phyloP scores from a whole-genome alignment of 2,888 invertebrate species.

The Unio delphinus region DNA sequence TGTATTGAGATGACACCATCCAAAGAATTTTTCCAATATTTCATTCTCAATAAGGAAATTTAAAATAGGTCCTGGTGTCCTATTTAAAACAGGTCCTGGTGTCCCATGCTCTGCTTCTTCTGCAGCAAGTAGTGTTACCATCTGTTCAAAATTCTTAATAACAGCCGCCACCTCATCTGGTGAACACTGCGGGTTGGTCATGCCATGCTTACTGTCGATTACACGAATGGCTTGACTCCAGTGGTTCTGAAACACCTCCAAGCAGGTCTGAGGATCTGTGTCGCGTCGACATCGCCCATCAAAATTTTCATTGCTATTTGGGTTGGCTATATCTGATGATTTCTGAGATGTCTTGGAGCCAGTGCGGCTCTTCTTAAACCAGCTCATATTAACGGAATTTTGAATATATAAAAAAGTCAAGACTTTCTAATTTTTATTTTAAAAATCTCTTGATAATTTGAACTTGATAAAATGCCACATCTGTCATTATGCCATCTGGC shows the following conservation, averaged over 20 bases:
- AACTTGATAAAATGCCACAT: no score
- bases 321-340: slow-evolving; percentile 27
- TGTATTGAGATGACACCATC: slow-evolving; percentile 80
- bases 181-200: slow-evolving; percentile 18
- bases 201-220: slow-evolving; percentile 72
- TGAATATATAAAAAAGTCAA: no score
- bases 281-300: slow-evolving; percentile 39
- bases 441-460: no score
- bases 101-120: slow-evolving; percentile 71
- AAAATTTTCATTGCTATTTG: slow-evolving; percentile 26
- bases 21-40: slow-evolving; percentile 86
- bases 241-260: slow-evolving; percentile 92
- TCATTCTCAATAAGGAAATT: slow-evolving; percentile 89
- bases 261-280: slow-evolving; percentile 83
- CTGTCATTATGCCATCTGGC: no score
- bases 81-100: slow-evolving; percentile 79
- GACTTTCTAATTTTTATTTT: no score
- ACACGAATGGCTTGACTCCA: slow-evolving; percentile 90
- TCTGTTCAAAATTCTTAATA: slow-evolving; percentile 91
- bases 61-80: slow-evolving; percentile 78
- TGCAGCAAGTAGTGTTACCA: slow-evolving; percentile 88
- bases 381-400: slow-evolving; percentile 34
- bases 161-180: slow-evolving; percentile 90
- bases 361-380: slow-evolving; percentile 49
- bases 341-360: slow-evolving; percentile 32